Conservation (phyloP, 2,888 invertebrate genomes). For the Eupelmus urozonus region DNA sequence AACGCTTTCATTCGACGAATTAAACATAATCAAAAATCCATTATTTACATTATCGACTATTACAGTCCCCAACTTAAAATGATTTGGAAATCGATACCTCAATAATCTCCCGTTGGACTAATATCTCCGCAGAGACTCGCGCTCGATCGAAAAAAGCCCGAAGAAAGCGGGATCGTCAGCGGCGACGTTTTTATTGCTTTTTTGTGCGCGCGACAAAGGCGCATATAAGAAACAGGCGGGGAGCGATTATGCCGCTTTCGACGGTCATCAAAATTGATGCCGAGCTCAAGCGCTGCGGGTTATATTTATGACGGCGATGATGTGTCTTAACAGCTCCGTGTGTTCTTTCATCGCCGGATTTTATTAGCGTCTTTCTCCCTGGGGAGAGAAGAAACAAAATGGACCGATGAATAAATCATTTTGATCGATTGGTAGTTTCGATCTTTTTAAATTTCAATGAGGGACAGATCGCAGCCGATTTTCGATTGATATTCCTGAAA, state of each 20-base stretch:
- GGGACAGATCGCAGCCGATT: no score
- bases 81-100: no score
- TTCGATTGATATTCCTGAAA: conserved; percentile 24
- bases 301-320: conserved; percentile 56
- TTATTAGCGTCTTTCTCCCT: neutral
- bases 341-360: neutral
- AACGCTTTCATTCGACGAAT: no score
- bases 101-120: conserved; percentile 1
- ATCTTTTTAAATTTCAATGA: conserved; percentile 42
- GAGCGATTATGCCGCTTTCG: conserved; percentile 3
- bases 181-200: neutral
- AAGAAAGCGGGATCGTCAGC: neutral
- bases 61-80: no score
- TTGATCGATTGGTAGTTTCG: conserved; percentile 41
- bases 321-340: conserved; percentile 47
- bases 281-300: neutral
- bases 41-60: no score
- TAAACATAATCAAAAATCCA: no score
- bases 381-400: conserved; percentile 13
- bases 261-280: conserved; percentile 27
- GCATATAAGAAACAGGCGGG: neutral
- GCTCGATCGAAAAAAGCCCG: neutral
- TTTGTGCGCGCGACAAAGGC: neutral
- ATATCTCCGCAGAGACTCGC: conserved; percentile 27
- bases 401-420: conserved; percentile 53